Base-by-base conservation (phyloP, 2,113 vertebrate genomes). In the Castor canadensis region DNA sequence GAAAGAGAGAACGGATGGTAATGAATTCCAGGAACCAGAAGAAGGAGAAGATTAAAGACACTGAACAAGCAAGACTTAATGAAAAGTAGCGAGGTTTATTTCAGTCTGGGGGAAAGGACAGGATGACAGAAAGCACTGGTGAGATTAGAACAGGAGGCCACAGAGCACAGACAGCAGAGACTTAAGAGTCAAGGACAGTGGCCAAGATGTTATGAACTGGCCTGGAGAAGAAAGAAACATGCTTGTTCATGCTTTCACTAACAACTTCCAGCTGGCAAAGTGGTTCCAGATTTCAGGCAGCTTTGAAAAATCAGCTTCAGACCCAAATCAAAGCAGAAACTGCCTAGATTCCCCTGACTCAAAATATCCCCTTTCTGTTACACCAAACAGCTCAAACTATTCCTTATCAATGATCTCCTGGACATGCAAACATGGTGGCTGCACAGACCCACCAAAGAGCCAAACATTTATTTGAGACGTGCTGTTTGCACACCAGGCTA, bases 211-310 rank as follows among this genome's bases (percentile, higher is more conserved):
- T 60, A 77, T 38, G 93, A 87, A 66, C 73, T 95, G 82, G 86
- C 94, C 94, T 79, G 49, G 28, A 92, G 94, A 52, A 93, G 90
- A 93, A 84, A 73, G 89, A 97, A 95, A 89, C 85, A 89, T 7
- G 43, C 69, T 56, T 76, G 72, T 88, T 89, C 10, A 11, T 87
- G 87, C 86, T 91, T 93, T 94, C 93, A 87, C 84, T 85, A 80
- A 71, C 43, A 76, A 69, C 71, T 67, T 91, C 58, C 89, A 96
- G 87, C 89, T 83, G 87, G 66, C 93, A 95, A 94, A 95, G 89
- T 73, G 54, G 64, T 94, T 96, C 92, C 97, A 97, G 95, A 97
- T 87, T 97, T 91, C 89, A 96, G 96, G 95, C 95, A 95, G 60
- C 26, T 87, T 93, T 94, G 54, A 52, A 62, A 80, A 62, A 80